Conservation (phyloP, 2,888 invertebrate species). For the Drosophila limbata region DNA sequence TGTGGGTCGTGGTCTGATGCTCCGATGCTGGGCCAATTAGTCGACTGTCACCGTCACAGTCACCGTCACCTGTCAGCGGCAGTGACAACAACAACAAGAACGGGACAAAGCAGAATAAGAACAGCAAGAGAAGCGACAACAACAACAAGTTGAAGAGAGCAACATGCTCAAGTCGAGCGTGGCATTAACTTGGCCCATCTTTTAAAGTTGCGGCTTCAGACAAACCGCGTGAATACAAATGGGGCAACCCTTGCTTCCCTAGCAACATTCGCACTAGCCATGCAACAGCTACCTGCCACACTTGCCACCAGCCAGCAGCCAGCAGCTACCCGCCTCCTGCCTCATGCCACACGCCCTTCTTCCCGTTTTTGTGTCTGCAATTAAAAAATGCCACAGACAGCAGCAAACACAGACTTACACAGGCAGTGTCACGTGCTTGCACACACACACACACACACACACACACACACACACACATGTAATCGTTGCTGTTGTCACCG, state of each 20-base stretch:
- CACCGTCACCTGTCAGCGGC: slow-evolving; percentile 38
- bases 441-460: slow-evolving; percentile 17
- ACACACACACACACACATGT: slow-evolving; percentile 14
- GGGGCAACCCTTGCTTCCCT: slow-evolving; percentile 15
- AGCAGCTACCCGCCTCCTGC: neutral
- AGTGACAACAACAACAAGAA: slow-evolving; percentile 17
- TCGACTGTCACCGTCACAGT: slow-evolving; percentile 48
- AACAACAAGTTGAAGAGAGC: slow-evolving; percentile 3
- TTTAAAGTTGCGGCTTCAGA: slow-evolving; percentile 49
- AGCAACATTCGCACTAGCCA: slow-evolving; percentile 21
- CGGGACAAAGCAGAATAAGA: neutral
- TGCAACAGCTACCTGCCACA: slow-evolving; percentile 23
- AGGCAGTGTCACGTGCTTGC: slow-evolving; percentile 17
- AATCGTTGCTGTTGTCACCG: slow-evolving; percentile 43
- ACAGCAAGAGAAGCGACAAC: neutral
- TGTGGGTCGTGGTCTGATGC: slow-evolving; percentile 53
- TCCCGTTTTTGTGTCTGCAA: slow-evolving; percentile 29
- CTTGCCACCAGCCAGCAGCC: neutral
- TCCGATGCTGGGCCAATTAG: slow-evolving; percentile 60
- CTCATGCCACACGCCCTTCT: neutral
- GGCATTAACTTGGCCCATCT: slow-evolving; percentile 57
- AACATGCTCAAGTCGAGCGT: slow-evolving; percentile 54
- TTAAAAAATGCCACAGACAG: slow-evolving; percentile 48
- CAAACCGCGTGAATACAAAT: slow-evolving; percentile 58
- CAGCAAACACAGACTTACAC: slow-evolving; percentile 22